Evolutionary conservation across 2,888 invertebrate genomes (phyloP).

Genomic region (Agrypnus murinus): DNA sequence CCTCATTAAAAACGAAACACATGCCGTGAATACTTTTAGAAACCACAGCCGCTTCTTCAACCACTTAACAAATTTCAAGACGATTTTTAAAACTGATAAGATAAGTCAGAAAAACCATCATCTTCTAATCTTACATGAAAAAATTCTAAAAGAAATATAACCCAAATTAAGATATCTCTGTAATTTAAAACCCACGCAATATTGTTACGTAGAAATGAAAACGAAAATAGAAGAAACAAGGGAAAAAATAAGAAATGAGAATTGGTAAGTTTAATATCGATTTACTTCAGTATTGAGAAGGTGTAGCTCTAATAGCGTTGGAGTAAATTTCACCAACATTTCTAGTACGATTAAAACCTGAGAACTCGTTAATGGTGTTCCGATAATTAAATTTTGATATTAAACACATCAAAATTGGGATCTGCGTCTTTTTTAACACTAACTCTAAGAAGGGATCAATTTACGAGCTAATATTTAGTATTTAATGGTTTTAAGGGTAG

Average conservation of each 20-base stretch:
- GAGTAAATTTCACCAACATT: constrained; percentile 31
- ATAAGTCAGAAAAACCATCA: too few relatives aligned
- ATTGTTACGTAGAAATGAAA: constrained; percentile 5
- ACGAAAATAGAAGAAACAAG: constrained; percentile 4
- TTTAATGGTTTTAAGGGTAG: too few relatives aligned
- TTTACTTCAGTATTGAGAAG: constrained; percentile 23
- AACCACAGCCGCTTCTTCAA: too few relatives aligned
- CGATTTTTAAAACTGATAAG: too few relatives aligned
- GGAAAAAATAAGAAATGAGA: constrained; percentile 15
- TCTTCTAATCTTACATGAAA: too few relatives aligned
- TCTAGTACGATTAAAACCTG: constrained; percentile 47
- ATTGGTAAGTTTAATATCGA: constrained; percentile 32
- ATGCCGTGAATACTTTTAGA: too few relatives aligned
- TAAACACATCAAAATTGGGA: constrained; percentile 31
- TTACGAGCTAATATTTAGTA: too few relatives aligned
- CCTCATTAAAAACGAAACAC: too few relatives aligned
- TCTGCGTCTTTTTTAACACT: constrained; percentile 12
- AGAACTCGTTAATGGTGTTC: constrained; percentile 52
- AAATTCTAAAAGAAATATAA: too few relatives aligned
- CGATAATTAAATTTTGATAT: constrained; percentile 52
- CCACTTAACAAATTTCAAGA: too few relatives aligned
- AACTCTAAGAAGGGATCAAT: too few relatives aligned
- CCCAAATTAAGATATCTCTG: background rate
- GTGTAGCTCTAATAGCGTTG: constrained; percentile 2
- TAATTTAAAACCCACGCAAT: constrained; percentile 10